Evolutionary conservation across 2,113 vertebrate genomes (phyloP).

Genomic region (Pygoscelis antarcticus): DNA sequence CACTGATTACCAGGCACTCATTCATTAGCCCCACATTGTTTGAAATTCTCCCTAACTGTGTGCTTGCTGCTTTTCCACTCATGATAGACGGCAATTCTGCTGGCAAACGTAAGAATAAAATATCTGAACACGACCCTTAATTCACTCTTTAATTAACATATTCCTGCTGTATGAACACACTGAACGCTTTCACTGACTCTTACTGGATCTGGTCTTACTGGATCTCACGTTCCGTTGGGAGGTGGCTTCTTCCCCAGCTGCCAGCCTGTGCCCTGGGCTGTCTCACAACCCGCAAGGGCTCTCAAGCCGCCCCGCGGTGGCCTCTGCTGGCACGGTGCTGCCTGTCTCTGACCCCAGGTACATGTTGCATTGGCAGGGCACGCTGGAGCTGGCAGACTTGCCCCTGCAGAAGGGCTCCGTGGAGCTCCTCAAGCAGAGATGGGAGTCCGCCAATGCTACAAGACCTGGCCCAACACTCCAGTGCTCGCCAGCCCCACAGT

Average conservation of each 20-base stretch:
- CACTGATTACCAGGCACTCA: constrained; percentile 2
- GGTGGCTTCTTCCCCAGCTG: neutral
- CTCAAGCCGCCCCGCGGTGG: accelerated
- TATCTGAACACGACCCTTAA: neutral
- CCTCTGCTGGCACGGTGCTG: accelerated
- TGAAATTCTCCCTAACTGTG: constrained; percentile 31
- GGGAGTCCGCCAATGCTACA: constrained; percentile 49
- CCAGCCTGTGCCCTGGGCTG: neutral
- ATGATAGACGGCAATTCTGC: neutral
- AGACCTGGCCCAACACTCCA: neutral
- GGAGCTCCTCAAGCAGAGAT: constrained; percentile 68
- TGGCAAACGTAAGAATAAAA: constrained; percentile 5
- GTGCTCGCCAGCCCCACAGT: neutral
- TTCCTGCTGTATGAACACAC: neutral
- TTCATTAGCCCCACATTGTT: constrained; percentile 39
- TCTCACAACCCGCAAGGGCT: neutral
- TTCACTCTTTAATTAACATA: neutral
- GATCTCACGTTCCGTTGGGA: neutral
- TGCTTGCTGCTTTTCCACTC: constrained; percentile 28
- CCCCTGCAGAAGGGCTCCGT: constrained; percentile 68
- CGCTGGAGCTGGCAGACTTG: constrained; percentile 36
- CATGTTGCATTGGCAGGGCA: constrained; percentile 63
- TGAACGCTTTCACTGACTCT: neutral
- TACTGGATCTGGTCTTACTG: neutral
- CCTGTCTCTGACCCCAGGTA: neutral